These are phyloP conservation scores for Tortrix viridana DNA, from an alignment of 2,888 invertebrate species.

Conservation along the genomic window DNA sequence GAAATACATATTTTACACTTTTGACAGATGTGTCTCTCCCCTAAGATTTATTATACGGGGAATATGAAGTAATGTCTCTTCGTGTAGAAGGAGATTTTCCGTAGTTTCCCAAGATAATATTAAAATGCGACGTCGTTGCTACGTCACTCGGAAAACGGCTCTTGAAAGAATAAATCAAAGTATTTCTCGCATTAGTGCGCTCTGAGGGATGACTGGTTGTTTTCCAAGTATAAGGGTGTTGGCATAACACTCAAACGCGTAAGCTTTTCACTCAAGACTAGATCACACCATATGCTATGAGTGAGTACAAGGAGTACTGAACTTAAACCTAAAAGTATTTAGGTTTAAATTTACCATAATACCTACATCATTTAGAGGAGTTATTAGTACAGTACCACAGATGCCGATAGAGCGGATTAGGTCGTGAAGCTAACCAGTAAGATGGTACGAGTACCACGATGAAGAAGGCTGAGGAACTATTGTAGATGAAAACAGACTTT, in stretches of 20 bases:
- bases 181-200: slow-evolving; percentile 44
- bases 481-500: too few species aligned
- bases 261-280: background rate
- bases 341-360: too few species aligned
- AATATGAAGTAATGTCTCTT: slow-evolving; percentile 74
- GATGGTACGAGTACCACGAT: too few species aligned
- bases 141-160: slow-evolving; percentile 56
- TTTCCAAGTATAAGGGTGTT: slow-evolving; percentile 20
- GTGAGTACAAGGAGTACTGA: too few species aligned
- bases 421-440: too few species aligned
- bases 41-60: slow-evolving; percentile 73
- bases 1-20: slow-evolving; percentile 82
- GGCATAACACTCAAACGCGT: slow-evolving; percentile 1
- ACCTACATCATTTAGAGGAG: too few species aligned
- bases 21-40: slow-evolving; percentile 79
- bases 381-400: too few species aligned
- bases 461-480: too few species aligned
- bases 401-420: too few species aligned
- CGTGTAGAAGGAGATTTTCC: slow-evolving; percentile 61
- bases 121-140: slow-evolving; percentile 61
- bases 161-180: slow-evolving; percentile 64
- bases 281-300: too few species aligned
- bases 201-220: slow-evolving; percentile 35
- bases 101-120: slow-evolving; percentile 71
- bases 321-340: too few species aligned